phyloP scores from a whole-genome alignment of 2,888 invertebrate species.

The Vannuccia rotundouncinata region DNA sequence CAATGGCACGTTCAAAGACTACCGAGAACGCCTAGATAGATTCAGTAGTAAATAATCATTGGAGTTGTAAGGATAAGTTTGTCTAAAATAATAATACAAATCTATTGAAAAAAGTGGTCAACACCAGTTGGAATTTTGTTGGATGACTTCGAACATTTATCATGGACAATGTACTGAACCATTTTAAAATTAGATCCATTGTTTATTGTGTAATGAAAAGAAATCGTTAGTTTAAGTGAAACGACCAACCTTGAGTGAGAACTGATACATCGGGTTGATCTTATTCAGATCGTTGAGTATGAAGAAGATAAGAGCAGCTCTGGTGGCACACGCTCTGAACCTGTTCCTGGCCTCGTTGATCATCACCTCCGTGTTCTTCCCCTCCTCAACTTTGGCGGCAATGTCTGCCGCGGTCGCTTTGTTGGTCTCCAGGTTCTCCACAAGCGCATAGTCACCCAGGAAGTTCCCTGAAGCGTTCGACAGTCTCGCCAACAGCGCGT shows the following conservation, averaged over 20 bases:
- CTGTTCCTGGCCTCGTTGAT: slow-evolving; percentile 87
- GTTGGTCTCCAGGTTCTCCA: slow-evolving; percentile 90
- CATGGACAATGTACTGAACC: too few relatives aligned
- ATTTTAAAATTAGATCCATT: too few relatives aligned
- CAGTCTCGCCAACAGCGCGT: slow-evolving; percentile 77
- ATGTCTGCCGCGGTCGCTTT: slow-evolving; percentile 92
- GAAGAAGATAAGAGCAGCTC: slow-evolving; percentile 86
- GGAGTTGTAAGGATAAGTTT: not conserved
- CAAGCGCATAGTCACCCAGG: slow-evolving; percentile 83
- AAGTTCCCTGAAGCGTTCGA: slow-evolving; percentile 89
- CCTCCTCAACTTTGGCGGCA: slow-evolving; percentile 79
- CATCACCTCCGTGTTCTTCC: slow-evolving; percentile 79
- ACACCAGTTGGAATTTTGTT: too few relatives aligned
- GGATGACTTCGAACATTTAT: too few relatives aligned
- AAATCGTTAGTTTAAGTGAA: too few relatives aligned
- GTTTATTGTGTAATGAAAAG: too few relatives aligned
- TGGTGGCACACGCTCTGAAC: slow-evolving; percentile 80
- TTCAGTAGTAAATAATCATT: not conserved
- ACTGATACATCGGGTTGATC: slow-evolving; percentile 92
- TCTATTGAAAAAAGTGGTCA: not conserved
- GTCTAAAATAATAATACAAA: not conserved
- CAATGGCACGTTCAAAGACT: slow-evolving; percentile 93
- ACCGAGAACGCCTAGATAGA: slow-evolving; percentile 73
- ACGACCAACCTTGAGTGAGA: slow-evolving; percentile 65
- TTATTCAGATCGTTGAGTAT: slow-evolving; percentile 88